Conservation (phyloP, 2,888 invertebrate genomes). For the Noctua janthe region DNA sequence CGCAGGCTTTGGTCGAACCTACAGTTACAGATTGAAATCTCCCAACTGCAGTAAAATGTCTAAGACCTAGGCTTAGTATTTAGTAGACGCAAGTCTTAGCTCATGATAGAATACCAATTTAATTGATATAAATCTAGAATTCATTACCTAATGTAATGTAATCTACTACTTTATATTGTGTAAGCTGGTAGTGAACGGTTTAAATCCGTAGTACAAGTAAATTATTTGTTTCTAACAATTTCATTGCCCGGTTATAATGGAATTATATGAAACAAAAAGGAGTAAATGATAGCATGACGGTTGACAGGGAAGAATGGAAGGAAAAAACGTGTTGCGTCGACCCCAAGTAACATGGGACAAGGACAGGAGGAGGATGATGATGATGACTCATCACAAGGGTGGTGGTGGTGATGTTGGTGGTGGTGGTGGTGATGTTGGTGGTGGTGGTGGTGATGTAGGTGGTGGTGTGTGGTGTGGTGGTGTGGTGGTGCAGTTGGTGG, state of each 20-base stretch:
- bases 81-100: slow-evolving; percentile 4
- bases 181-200: slow-evolving; percentile 18
- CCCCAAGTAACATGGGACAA: no score
- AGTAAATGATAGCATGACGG: background rate
- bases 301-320: no score
- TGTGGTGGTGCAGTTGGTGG: no score
- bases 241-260: background rate
- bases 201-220: background rate
- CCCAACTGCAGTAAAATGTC: slow-evolving; percentile 10
- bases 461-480: no score
- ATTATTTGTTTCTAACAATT: background rate
- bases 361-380: no score
- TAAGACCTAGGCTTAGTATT: slow-evolving; percentile 33
- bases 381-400: no score
- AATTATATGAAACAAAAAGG: background rate
- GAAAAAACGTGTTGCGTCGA: no score
- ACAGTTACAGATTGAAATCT: slow-evolving; percentile 44
- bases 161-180: slow-evolving; percentile 19
- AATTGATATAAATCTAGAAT: slow-evolving; percentile 45
- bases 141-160: slow-evolving; percentile 18
- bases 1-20: background rate
- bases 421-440: no score
- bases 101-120: slow-evolving; percentile 44
- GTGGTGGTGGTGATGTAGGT: no score
- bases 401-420: no score